Evolutionary conservation across 1,140 invertebrate genomes (phyloP), one percentile per base, ranked within the genome.

Genomic region (Drosophila setifemur): DNA sequence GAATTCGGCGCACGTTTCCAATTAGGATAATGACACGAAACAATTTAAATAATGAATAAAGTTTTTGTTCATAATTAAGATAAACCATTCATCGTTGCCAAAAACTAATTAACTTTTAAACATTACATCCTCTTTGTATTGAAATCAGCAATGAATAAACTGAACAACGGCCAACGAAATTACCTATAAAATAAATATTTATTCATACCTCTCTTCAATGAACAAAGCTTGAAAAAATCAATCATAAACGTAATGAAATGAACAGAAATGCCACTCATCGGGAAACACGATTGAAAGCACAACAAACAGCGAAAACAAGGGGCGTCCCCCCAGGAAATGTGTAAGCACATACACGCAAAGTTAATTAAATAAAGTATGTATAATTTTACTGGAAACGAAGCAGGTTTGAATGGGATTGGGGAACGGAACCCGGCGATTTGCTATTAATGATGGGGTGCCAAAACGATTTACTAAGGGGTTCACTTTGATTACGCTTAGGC

Each of bases 361-460:
- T 29, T 50, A 50, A 70, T 70, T 31, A 39, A 70, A 70, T 70
- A 31, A 58, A 70, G 70, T 44, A 57, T 68, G 40, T 42, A 50
- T 28, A 61, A 31, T 53, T 31, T 31, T 37, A 23, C 23, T 14
- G 12, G 9, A 45, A 44, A 6, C 23, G 19, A 35, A 28, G 33
- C 11, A 2, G 1, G 6, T 25, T 8, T 3, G 12, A 43, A 43
- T 11, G 14, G 11, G 18, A 16, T 5, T 9, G 29, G 28, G 6
- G 11, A 50, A 26, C 43, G 52, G 16, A 70, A 70, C 14, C 9
- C 3, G 2, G 19, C 26, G 25, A 64, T 45, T 52, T 14, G 18
- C 18, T 37, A 33, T 35, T 23, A 44, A 57, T 37, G 18, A 42
- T 23, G 18, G 33, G 23, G 33, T 4, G 12, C 16, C 7, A 9